Conservation (phyloP, 2,797 vertebrate species). For the Xyrichtys novacula region DNA sequence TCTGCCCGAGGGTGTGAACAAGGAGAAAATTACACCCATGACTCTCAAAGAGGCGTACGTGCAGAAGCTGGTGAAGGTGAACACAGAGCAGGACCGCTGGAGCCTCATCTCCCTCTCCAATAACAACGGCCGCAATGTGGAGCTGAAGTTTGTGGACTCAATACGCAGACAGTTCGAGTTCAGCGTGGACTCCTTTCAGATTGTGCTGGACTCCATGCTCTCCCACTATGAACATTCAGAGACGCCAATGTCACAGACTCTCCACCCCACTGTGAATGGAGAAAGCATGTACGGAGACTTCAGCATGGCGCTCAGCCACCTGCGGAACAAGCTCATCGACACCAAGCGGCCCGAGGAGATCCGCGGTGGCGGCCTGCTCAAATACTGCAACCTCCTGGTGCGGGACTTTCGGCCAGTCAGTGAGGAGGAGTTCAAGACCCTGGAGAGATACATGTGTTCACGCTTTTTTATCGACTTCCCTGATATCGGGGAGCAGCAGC, state of each 20-base stretch:
- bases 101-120: constrained; percentile 98
- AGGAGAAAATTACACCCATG: constrained; percentile 92
- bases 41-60: constrained; percentile 97
- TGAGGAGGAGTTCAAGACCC: constrained; percentile 91
- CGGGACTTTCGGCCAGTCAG: constrained; percentile 91
- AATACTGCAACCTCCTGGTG: constrained; percentile 97
- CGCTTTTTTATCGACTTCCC: constrained; percentile 99
- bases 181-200: constrained; percentile 98
- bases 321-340: constrained; percentile 93
- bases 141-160: constrained; percentile 96
- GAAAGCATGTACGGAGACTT: constrained; percentile 97
- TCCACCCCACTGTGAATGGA: constrained; percentile 90
- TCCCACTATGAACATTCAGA: constrained; percentile 88
- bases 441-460: constrained; percentile 99
- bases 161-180: constrained; percentile 98
- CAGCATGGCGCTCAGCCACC: constrained; percentile 88
- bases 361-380: constrained; percentile 95
- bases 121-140: constrained; percentile 95
- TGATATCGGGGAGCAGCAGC: constrained; percentile 95
- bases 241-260: constrained; percentile 87
- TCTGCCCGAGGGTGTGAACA: constrained; percentile 94
- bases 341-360: constrained; percentile 98
- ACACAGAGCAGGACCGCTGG: constrained; percentile 95
- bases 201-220: constrained; percentile 94
- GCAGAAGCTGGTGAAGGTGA: constrained; percentile 97